Base-by-base conservation (phyloP, 1,140 invertebrate genomes). In the Mycetomoellerius zeteki region DNA sequence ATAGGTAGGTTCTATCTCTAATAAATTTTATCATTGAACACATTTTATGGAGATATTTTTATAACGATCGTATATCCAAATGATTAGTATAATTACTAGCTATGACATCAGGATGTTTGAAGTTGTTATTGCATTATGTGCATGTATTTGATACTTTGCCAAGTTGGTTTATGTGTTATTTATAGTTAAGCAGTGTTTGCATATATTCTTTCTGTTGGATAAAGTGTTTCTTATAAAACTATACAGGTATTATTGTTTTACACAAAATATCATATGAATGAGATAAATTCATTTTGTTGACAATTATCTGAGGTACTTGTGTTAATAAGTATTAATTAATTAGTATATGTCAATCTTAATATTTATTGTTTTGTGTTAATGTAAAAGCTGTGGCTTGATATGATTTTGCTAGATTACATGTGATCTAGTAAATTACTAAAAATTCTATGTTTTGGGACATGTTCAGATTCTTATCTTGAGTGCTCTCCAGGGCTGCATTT, bases 1-100 rank as follows among this genome's bases (percentile, higher is more conserved):
- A 91, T 37, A 94, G 95, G 95, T 95, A 88, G 69, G 80, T 86
- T 76, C 37, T 47, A 12, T 30, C 6, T 27, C 43, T n/a, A 12
- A 33, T 56, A 14, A 58, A 27, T 72, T 47, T 21, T 24, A 43
- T 30, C 16, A 60, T 33, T 54, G 19, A 14, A 71, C 16, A 56
- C 24, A 56, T 33, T 37, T 65, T 60, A 33, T 43, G 21, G 14
- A 30, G 50, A 16, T 21, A 58, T 14, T 54, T 19, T 24, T n/a
- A n/a, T 14, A 14, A 56, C 2, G 3, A 33, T 54, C 21, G 14
- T 16, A 27, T 47, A 78, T 65, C 47, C 10, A 14, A 43, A 77
- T 4, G 7, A 14, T 21, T 50, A 30, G 47, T 27, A 14, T 19
- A 47, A 16, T 47, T 21, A 0, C 2, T 56, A 37, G 24, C 10